These are phyloP conservation scores for Mesembrinibis cayennensis DNA, from an alignment of 2,113 vertebrate genomes.

Conservation along the genomic window DNA sequence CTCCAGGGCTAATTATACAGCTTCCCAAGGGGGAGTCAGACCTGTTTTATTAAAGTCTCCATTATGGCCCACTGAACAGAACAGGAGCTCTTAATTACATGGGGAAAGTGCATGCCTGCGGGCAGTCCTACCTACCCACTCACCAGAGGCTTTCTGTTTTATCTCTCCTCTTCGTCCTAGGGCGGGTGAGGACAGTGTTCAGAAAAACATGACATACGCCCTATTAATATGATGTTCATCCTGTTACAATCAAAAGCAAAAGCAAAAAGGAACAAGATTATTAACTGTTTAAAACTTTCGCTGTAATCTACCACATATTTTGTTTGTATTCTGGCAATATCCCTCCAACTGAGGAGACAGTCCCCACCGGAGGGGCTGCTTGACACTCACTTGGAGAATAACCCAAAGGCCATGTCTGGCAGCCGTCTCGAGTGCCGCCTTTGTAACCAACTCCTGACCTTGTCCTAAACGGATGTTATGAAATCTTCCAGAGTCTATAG, in stretches of 20 bases:
- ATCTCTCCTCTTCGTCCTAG: not conserved
- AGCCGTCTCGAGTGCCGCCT: slow-evolving; percentile 72
- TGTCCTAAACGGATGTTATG: slow-evolving; percentile 82
- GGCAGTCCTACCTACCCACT: not conserved
- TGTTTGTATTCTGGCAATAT: not conserved
- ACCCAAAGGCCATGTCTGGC: slow-evolving; percentile 78
- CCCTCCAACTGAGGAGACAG: not conserved
- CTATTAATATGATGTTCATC: not conserved
- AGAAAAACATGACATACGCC: not conserved
- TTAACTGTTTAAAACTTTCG: not conserved
- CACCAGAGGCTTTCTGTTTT: not conserved
- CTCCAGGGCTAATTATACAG: not conserved
- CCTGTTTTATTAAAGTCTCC: not conserved
- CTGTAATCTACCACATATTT: not conserved
- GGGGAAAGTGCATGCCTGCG: not conserved
- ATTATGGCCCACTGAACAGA: not conserved
- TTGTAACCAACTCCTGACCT: slow-evolving; percentile 80
- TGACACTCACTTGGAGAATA: slow-evolving; percentile 77
- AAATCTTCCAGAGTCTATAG: slow-evolving; percentile 78
- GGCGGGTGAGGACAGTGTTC: not conserved
- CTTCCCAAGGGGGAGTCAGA: not conserved
- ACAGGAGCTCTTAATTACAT: not conserved
- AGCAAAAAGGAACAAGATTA: not conserved
- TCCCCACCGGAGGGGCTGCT: not conserved
- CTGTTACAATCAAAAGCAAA: not conserved